Percentiles rank a stretch among this genome's conserved stretches.
Conservation (phyloP, 2,888 invertebrate species). For the Deilephila elpenor region DNA sequence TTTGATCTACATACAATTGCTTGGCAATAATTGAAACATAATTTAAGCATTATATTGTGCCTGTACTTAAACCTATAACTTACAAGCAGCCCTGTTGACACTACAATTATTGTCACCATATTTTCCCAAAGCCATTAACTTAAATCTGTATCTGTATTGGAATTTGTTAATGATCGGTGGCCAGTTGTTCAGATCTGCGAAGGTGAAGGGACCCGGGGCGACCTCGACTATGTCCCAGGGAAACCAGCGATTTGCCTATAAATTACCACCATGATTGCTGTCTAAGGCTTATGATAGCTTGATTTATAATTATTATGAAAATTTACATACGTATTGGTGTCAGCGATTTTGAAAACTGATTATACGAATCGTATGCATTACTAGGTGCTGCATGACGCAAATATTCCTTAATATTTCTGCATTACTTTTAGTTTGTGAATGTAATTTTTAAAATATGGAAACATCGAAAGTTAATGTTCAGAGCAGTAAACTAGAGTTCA, state of each 20-base stretch:
- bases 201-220: slow-evolving; percentile 41
- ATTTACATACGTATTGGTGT: too few species aligned
- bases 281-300: not conserved
- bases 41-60: not conserved
- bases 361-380: too few species aligned
- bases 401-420: too few species aligned
- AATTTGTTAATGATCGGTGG: slow-evolving; percentile 49
- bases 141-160: slow-evolving; percentile 38
- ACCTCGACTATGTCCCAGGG: slow-evolving; percentile 33
- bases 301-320: too few species aligned
- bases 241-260: slow-evolving; percentile 30
- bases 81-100: not conserved
- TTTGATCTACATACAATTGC: too few species aligned
- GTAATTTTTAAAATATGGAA: too few species aligned
- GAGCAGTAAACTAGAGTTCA: too few species aligned
- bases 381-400: too few species aligned
- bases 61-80: not conserved
- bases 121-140: slow-evolving; percentile 8
- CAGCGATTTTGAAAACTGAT: too few species aligned
- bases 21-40: too few species aligned
- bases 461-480: too few species aligned
- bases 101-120: slow-evolving; percentile 19
- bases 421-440: too few species aligned
- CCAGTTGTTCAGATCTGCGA: slow-evolving; percentile 34
- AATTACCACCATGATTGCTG: not conserved